phyloP scores from a whole-genome alignment of 2,888 invertebrate genomes.

The Brachynemurus nebulosus region DNA sequence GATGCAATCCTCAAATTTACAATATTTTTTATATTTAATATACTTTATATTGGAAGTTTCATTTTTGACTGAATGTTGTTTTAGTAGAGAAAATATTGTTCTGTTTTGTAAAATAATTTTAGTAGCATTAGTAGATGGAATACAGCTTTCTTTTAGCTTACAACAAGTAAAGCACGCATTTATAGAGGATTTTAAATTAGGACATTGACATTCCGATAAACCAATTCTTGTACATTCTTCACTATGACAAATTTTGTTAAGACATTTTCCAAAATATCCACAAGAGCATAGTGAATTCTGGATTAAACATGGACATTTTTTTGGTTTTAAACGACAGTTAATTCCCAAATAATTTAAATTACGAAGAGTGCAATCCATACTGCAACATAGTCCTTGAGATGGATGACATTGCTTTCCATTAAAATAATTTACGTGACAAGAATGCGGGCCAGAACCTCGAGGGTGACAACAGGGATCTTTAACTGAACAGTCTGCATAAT shows the following conservation, averaged over 20 bases:
- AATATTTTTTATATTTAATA: conserved; percentile 12
- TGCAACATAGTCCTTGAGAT: conserved; percentile 40
- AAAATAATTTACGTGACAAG: conserved; percentile 32
- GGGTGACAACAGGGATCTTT: conserved; percentile 39
- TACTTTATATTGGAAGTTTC: not conserved
- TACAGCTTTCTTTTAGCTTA: too few species aligned
- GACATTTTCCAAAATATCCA: conserved; percentile 35
- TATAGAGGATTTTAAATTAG: too few species aligned
- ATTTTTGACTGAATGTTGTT: not conserved
- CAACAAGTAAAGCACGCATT: too few species aligned
- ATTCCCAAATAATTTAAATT: conserved; percentile 28
- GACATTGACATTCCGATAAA: conserved; percentile 34
- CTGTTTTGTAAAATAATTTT: conserved; percentile 8
- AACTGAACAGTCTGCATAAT: conserved; percentile 35
- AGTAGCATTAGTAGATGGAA: conserved; percentile 7
- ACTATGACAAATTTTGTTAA: conserved; percentile 34
- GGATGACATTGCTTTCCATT: conserved; percentile 36
- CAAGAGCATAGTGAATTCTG: conserved; percentile 27
- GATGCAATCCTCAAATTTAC: conserved; percentile 12
- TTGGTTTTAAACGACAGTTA: conserved; percentile 30
- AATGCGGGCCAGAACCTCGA: conserved; percentile 32
- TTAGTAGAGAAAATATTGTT: conserved; percentile 2
- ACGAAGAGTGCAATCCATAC: conserved; percentile 30
- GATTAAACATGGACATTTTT: conserved; percentile 30
- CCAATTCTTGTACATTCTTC: conserved; percentile 35